Evolutionary conservation across 1,140 invertebrate genomes (phyloP), one percentile per base, ranked within the genome.

Genomic region (Atta colombica): DNA sequence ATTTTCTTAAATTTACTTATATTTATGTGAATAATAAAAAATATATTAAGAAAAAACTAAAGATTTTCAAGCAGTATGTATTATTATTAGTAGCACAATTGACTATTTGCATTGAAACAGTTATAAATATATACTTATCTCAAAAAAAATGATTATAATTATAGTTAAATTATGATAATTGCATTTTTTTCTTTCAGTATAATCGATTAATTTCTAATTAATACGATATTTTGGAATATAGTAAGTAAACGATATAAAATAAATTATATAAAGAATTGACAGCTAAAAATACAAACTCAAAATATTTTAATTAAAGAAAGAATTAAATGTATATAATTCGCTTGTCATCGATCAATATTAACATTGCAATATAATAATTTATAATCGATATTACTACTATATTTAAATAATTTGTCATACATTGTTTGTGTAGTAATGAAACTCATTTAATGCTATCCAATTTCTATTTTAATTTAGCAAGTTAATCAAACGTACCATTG

Each of bases 391-490:
- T 12, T 25, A 14, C 16, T 28, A 14, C 8, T 28, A 63, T 8
- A 31, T 78, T 65, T 65, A 69, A 68, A 69, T 69, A 69, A 69
- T 55, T 55, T 49, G 25, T 45, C n/a, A 53, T 25, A 39, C 7
- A 39, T 7, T 39, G 39, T 71, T 10, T 12, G n/a, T 4, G 28
- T n/a, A 80, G 1, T 25, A 69, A 58, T 14, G n/a, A 69, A 69
- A 58, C 5, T 16, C 53, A 16, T 60, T 60, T 71, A 45, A 49
- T 45, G 18, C 8, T 35, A 28, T 45, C 16, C 14, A 58, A 71
- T 71, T 71, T 39, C 78, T 58, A 45, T 45, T 53, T n/a, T 80
- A 35, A 39, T 60, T 75, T 39, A 6, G 35, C 77, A 69, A 71
- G 55, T 81, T 58, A 81, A 81, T 81, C 18, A 60, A 71, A 61